Base-by-base conservation (phyloP, 2,113 vertebrate genomes). In the Tympanuchus pallidicinctus region DNA sequence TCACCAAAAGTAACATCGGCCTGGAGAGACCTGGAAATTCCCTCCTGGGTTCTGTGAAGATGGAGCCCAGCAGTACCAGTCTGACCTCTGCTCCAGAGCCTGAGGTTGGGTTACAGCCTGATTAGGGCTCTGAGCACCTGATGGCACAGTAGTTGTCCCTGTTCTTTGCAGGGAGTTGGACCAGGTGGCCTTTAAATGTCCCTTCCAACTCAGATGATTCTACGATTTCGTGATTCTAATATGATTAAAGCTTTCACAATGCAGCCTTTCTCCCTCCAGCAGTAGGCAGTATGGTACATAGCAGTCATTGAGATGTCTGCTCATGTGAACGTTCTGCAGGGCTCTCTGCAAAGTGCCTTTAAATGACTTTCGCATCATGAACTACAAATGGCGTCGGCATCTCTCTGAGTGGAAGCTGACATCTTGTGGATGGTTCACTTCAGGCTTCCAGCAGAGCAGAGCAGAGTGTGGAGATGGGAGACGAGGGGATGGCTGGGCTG, bases 251-350 rank as follows among this genome's bases (percentile, higher is more conserved):
- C 17, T 56, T 56, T 42, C 30, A 14, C 27, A 65, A n/a, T 7
- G 19, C 15, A 32, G 21, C 57, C n/a, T 30, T 10, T 22, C 4
- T 11, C 59, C 69, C 45, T 50, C 20, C 32, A 70, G 22, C 21
- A 82, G 27, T 52, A 48, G 47, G 11, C 24, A 32, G 12, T 0
- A 0, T n/a, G 43, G 43, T 32, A 13, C 4, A 8, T 3, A 22
- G 20, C 32, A 45, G 8, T 89, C 3, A 0, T 43, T 61, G n/a
- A 38, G 79, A 6, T 25, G 32, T 21, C 69, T 40, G 30, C 52
- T 16, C 72, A 45, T 0, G 1, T 32, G 43, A 82, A 85, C 13
- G 34, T 1, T 22, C 30, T 48, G 71, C 66, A 91, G 92, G 59
- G 15, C 38, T 10, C 36, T 63, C 76, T 59, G 45, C 27, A 27